Conservation (phyloP, 2,113 vertebrate species). For the Orientallactaga bullata region DNA sequence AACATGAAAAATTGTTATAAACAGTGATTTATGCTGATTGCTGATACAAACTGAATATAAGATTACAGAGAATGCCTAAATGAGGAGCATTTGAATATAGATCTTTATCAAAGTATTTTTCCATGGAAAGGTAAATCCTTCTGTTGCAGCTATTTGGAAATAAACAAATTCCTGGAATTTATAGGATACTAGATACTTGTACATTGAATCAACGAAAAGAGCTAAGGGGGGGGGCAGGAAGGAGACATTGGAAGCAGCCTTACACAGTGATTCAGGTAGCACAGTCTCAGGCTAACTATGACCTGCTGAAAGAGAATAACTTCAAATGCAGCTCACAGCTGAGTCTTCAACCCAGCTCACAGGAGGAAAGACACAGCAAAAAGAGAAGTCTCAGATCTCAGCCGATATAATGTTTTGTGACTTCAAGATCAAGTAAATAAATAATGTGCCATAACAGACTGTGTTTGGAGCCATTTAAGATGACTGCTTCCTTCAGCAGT, state of each 20-base stretch:
- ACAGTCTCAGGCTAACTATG: background rate
- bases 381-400: background rate
- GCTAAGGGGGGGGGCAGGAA: no score
- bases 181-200: background rate
- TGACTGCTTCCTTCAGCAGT: background rate
- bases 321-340: slow-evolving; percentile 17
- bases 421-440: slow-evolving; percentile 74
- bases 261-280: background rate
- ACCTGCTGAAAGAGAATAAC: no score
- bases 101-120: background rate
- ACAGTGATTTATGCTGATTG: background rate
- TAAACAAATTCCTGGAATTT: background rate
- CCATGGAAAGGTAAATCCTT: background rate
- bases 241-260: background rate
- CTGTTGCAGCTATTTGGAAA: background rate
- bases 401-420: slow-evolving; percentile 20
- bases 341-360: background rate
- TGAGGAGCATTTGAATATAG: background rate
- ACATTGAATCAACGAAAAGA: background rate
- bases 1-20: background rate
- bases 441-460: slow-evolving; percentile 41
- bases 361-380: background rate
- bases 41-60: background rate
- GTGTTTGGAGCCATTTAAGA: slow-evolving; percentile 45
- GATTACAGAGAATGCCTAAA: background rate